phyloP scores from a whole-genome alignment of 2,888 invertebrate species.

The Chymomyza amoena region DNA sequence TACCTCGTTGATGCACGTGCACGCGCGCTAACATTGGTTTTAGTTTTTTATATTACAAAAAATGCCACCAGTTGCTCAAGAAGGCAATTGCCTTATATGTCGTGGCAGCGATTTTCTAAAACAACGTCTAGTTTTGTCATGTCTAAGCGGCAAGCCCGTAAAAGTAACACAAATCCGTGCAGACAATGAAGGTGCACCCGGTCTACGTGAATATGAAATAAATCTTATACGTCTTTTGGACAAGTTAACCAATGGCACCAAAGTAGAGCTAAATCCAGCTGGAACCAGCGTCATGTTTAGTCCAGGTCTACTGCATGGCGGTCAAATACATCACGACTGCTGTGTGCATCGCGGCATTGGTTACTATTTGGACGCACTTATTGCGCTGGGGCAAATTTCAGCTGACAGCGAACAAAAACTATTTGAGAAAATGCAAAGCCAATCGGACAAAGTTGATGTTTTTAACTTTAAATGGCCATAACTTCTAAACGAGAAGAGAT shows the following conservation, averaged over 20 bases:
- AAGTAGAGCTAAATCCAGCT: constrained; percentile 93
- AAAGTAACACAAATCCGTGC: constrained; percentile 91
- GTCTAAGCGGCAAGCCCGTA: constrained; percentile 93
- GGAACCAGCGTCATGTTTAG: constrained; percentile 93
- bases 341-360: constrained; percentile 89
- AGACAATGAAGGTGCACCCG: constrained; percentile 89
- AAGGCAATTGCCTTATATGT: constrained; percentile 82
- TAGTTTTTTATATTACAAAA: constrained; percentile 9
- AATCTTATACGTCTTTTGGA: constrained; percentile 93
- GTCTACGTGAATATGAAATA: constrained; percentile 92
- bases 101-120: constrained; percentile 94
- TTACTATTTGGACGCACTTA: constrained; percentile 94
- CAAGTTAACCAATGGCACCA: constrained; percentile 95
- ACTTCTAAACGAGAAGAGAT: no score
- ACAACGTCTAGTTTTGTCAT: constrained; percentile 91
- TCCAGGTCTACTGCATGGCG: constrained; percentile 95
- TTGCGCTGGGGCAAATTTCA: constrained; percentile 94
- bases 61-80: constrained; percentile 76
- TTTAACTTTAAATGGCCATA: no score
- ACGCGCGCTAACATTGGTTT: constrained; percentile 28
- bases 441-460: no score
- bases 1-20: constrained; percentile 47
- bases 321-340: constrained; percentile 92
- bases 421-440: no score
- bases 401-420: no score